A percentile compares a stretch with the other conserved stretches of the same genome.
phyloP scores from a whole-genome alignment of 1,140 invertebrate species.

The Piezodorus guildinii region DNA sequence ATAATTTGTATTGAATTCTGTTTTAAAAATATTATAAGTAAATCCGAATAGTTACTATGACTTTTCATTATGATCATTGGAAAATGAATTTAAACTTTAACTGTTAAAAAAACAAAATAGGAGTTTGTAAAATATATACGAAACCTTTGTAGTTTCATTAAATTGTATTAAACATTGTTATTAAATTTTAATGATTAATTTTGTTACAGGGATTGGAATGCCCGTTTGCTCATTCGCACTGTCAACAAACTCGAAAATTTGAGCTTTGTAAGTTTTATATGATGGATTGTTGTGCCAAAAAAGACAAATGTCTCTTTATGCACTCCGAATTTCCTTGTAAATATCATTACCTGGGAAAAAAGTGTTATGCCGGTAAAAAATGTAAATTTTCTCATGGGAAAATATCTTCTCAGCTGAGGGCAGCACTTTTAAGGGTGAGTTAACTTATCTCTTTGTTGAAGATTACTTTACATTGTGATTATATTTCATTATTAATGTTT shows the following conservation, averaged over 20 bases:
- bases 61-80: no score
- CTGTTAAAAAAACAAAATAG: no score
- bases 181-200: constrained; percentile 17
- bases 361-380: constrained; percentile 64
- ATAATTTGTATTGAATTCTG: no score
- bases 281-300: constrained; percentile 89
- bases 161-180: background rate
- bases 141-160: no score
- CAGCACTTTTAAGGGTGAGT: constrained; percentile 49
- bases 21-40: no score
- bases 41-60: no score
- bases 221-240: constrained; percentile 69
- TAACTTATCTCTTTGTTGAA: background rate
- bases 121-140: no score
- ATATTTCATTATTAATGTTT: background rate
- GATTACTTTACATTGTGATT: no score
- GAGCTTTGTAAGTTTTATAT: constrained; percentile 96
- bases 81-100: no score
- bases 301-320: constrained; percentile 91
- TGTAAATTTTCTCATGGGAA: constrained; percentile 90
- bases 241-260: constrained; percentile 63
- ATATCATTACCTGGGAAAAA: constrained; percentile 85
- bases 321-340: constrained; percentile 97
- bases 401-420: constrained; percentile 56
- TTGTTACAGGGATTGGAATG: constrained; percentile 55